phyloP scores from a whole-genome alignment of 2,113 vertebrate genomes.

The Galeopterus variegatus region DNA sequence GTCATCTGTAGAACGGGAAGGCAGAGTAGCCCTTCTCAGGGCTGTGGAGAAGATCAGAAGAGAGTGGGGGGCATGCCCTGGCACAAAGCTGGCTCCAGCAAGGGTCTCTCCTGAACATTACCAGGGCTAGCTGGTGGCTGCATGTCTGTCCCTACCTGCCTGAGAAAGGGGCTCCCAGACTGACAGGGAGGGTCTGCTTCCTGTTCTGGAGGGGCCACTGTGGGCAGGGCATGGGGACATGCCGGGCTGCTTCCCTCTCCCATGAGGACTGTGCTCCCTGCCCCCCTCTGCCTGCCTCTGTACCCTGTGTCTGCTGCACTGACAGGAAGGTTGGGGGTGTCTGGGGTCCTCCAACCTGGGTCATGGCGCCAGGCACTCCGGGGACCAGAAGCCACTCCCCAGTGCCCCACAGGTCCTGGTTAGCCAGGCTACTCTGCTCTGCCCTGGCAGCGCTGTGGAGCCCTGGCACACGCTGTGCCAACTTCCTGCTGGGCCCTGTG shows the following conservation, averaged over 20 bases:
- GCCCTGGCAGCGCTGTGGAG: accelerated
- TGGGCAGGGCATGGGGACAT: background rate
- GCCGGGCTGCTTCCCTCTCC: background rate
- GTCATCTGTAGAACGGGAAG: accelerated
- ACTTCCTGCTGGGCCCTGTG: conserved; percentile 58
- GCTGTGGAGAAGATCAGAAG: background rate
- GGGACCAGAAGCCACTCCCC: conserved; percentile 59
- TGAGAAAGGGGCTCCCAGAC: background rate
- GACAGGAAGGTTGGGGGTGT: background rate
- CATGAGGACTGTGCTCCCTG: background rate
- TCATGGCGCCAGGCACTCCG: background rate
- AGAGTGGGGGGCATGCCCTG: background rate
- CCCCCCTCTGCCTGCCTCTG: background rate
- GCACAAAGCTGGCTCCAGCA: background rate
- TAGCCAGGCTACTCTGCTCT: background rate
- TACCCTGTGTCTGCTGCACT: background rate
- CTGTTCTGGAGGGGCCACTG: background rate
- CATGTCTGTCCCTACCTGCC: background rate
- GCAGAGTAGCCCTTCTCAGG: background rate
- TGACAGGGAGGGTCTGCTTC: background rate
- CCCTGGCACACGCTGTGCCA: background rate
- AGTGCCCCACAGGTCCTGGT: background rate
- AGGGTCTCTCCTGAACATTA: background rate
- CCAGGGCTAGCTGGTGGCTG: background rate
- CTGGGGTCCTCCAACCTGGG: background rate